These are phyloP conservation scores for Cephus spinipes DNA, from an alignment of 2,888 invertebrate genomes.

Conservation along the genomic window DNA sequence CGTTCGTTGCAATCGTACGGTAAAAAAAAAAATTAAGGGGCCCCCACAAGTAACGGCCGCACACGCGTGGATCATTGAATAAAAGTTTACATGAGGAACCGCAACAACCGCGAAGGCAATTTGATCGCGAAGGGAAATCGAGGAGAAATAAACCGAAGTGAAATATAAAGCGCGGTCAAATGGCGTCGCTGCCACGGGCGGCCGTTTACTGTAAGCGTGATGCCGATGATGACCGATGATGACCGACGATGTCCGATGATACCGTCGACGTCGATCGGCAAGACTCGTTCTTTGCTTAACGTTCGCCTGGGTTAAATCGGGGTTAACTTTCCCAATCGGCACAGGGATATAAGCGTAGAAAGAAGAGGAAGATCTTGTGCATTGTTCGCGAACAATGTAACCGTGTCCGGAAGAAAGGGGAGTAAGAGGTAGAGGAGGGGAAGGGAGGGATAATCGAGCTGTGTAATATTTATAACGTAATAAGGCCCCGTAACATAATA, in stretches of 20 bases:
- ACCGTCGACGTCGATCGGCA: background rate
- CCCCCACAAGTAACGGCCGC: background rate
- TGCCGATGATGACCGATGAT: background rate
- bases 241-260: background rate
- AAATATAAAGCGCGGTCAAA: background rate
- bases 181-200: background rate
- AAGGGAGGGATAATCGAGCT: conserved; percentile 45
- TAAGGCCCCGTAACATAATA: conserved; percentile 54
- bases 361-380: conserved; percentile 22
- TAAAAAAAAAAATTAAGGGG: background rate
- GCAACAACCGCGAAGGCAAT: background rate
- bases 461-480: conserved; percentile 61
- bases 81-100: background rate
- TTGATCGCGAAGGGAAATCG: conserved; percentile 18
- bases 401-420: conserved; percentile 51
- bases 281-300: conserved; percentile 27
- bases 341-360: conserved; percentile 4
- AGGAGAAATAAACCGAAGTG: conserved; percentile 26
- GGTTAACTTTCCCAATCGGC: conserved; percentile 37
- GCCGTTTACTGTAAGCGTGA: background rate
- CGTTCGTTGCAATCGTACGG: background rate
- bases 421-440: background rate
- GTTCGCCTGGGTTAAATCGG: conserved; percentile 41
- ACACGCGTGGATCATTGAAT: background rate
- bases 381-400: conserved; percentile 51